Conservation (phyloP, 2,797 vertebrate genomes). For the Premnoplex brunnescens region DNA sequence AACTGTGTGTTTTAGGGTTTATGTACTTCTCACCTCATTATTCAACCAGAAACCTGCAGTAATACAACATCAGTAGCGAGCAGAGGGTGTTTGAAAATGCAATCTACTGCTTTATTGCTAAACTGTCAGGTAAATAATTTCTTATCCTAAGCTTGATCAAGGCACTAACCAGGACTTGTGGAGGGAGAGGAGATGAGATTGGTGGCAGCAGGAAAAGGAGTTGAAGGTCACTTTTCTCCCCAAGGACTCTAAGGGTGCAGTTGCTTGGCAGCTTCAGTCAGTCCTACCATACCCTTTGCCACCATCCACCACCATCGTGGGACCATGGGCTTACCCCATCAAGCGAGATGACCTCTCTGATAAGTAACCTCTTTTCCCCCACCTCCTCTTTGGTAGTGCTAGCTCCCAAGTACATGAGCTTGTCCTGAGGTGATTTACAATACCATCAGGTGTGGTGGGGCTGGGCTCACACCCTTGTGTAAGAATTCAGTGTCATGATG, state of each 20-base stretch:
- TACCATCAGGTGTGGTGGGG: no score
- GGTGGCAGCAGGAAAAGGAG: not conserved
- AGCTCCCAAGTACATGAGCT: not conserved
- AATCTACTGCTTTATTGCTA: not conserved
- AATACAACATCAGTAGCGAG: not conserved
- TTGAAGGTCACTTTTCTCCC: not conserved
- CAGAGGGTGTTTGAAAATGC: not conserved
- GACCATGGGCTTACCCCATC: not conserved
- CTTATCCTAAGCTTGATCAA: not conserved
- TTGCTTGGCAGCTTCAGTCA: not conserved
- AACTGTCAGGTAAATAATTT: not conserved
- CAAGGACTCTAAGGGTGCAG: not conserved
- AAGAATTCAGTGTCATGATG: not conserved
- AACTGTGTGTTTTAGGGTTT: not conserved
- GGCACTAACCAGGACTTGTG: not conserved
- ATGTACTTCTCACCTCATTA: not conserved
- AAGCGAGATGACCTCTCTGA: not conserved
- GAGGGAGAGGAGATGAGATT: not conserved
- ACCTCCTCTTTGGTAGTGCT: not conserved
- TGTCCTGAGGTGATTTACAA: not conserved
- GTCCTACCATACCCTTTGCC: not conserved
- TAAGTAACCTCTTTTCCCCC: not conserved
- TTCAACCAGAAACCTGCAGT: not conserved
- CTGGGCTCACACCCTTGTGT: fast-evolving
- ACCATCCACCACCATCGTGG: not conserved